Evolutionary conservation across 2,888 invertebrate species (phyloP).

Genomic region (Lasioglossum calceatum): DNA sequence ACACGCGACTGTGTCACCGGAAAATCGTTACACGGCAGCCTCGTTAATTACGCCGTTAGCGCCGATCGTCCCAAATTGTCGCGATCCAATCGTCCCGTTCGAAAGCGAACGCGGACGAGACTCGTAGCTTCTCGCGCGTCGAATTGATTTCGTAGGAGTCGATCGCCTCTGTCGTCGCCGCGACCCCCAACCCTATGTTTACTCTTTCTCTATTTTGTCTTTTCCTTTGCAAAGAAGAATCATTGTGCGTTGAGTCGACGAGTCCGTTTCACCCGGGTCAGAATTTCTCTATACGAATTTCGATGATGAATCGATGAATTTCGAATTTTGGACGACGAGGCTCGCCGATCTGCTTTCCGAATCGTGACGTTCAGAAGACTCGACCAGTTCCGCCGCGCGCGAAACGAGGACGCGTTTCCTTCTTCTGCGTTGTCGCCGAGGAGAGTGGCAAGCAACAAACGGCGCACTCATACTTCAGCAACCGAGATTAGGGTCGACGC

Average conservation of each 20-base stretch:
- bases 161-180: slow-evolving; percentile 7
- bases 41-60: slow-evolving; percentile 64
- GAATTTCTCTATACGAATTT: background rate
- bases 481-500: slow-evolving; percentile 23
- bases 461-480: background rate
- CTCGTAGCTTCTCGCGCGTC: slow-evolving; percentile 30
- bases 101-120: slow-evolving; percentile 32
- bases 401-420: background rate
- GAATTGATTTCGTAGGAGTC: slow-evolving; percentile 1
- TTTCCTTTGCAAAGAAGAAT: background rate
- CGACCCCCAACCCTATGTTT: background rate
- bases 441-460: background rate
- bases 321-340: background rate
- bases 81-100: slow-evolving; percentile 55
- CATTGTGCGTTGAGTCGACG: slow-evolving; percentile 3
- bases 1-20: slow-evolving; percentile 61
- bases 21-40: slow-evolving; percentile 61
- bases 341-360: slow-evolving; percentile 1
- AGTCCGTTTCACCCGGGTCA: background rate
- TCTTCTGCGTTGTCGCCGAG: background rate
- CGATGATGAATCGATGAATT: background rate
- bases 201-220: background rate
- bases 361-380: background rate
- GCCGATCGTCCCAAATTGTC: slow-evolving; percentile 63
- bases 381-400: background rate